Percentiles rank a stretch among this genome's conserved stretches.
Conservation (phyloP, 2,888 invertebrate genomes). For the Hypomecis punctinalis region DNA sequence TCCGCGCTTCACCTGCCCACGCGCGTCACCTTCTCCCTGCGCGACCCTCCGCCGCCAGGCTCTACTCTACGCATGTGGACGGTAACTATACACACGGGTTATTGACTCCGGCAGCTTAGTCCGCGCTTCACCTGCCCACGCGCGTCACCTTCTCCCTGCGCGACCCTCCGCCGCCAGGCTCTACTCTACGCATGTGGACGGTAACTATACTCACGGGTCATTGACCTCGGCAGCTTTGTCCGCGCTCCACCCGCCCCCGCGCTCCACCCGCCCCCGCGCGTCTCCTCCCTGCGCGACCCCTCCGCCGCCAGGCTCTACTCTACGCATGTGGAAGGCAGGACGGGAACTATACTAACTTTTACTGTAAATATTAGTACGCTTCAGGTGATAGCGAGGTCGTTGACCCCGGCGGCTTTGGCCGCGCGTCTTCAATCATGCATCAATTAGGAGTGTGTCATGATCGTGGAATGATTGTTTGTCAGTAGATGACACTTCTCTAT, state of each 20-base stretch:
- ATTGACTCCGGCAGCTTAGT: conserved; percentile 62
- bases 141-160: conserved; percentile 71
- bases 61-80: conserved; percentile 69
- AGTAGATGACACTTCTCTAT: too few species aligned
- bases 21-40: conserved; percentile 63
- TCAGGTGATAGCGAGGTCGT: too few species aligned
- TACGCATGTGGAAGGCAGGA: conserved; percentile 68
- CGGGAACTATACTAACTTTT: conserved; percentile 58
- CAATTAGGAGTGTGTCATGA: too few species aligned
- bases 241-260: conserved; percentile 69
- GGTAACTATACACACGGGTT: conserved; percentile 56
- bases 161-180: conserved; percentile 65
- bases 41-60: conserved; percentile 64
- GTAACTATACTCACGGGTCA: conserved; percentile 53
- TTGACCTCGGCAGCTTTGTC: conserved; percentile 64
- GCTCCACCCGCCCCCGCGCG: conserved; percentile 69
- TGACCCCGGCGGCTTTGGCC: too few species aligned
- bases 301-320: conserved; percentile 66
- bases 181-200: conserved; percentile 69
- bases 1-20: conserved; percentile 70
- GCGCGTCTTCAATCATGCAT: too few species aligned
- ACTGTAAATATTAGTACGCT: too few species aligned
- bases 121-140: conserved; percentile 70
- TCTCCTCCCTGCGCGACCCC: conserved; percentile 67
- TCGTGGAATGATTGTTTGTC: too few species aligned